phyloP scores from a whole-genome alignment of 2,888 invertebrate genomes.

The Lissonota sp. region DNA sequence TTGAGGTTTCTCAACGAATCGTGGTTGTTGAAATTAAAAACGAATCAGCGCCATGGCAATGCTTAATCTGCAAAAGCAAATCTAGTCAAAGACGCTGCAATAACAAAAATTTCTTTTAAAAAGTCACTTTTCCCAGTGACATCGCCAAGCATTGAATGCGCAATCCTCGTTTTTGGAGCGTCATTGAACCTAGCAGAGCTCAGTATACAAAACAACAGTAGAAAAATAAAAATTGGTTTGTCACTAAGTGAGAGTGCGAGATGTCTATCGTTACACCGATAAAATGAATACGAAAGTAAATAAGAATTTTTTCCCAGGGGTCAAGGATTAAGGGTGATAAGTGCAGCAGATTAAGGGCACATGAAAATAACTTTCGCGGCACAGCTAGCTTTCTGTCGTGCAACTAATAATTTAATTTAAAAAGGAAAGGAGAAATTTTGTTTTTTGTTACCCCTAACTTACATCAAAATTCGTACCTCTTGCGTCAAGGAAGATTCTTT shows the following conservation, averaged over 20 bases:
- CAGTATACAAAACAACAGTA: slow-evolving; percentile 37
- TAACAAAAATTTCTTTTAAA: slow-evolving; percentile 55
- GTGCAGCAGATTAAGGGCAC: slow-evolving; percentile 34
- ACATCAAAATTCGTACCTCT: slow-evolving; percentile 79
- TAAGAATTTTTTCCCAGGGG: slow-evolving; percentile 32
- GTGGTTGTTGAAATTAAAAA: not conserved
- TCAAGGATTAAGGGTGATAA: not conserved
- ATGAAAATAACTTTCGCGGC: slow-evolving; percentile 65
- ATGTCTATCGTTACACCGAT: slow-evolving; percentile 42
- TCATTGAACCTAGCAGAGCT: slow-evolving; percentile 41
- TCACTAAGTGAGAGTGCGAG: slow-evolving; percentile 25
- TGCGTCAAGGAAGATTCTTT: slow-evolving; percentile 77
- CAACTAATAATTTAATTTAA: slow-evolving; percentile 63
- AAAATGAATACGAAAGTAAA: slow-evolving; percentile 31
- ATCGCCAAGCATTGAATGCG: too few species aligned
- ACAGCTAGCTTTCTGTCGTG: slow-evolving; percentile 69
- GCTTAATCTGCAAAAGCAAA: slow-evolving; percentile 75
- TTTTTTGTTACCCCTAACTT: slow-evolving; percentile 76
- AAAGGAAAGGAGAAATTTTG: not conserved
- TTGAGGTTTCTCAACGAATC: slow-evolving; percentile 1
- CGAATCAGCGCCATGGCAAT: slow-evolving; percentile 11
- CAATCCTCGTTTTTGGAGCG: slow-evolving; percentile 26
- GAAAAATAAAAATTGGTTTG: slow-evolving; percentile 29
- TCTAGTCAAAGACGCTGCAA: slow-evolving; percentile 69
- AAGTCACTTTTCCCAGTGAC: not conserved